phyloP scores from a whole-genome alignment of 1,140 invertebrate species.

The Drosophila kepulauana region DNA sequence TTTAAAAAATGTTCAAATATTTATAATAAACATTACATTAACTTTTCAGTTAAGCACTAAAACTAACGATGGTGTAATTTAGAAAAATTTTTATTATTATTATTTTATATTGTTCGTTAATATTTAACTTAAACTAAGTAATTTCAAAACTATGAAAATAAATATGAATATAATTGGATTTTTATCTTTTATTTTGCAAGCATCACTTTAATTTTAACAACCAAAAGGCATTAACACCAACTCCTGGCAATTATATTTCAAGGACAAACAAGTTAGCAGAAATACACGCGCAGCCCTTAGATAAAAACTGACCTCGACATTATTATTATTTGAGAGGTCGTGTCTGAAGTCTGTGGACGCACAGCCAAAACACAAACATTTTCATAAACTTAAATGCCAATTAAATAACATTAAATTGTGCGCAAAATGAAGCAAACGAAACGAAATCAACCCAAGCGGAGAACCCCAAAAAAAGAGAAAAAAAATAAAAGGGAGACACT shows the following conservation, averaged over 20 bases:
- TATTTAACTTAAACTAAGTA: too few species aligned
- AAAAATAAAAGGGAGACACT: conserved; percentile 29
- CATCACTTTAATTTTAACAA: conserved; percentile 8
- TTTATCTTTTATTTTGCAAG: background rate
- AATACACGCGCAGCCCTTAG: conserved; percentile 11
- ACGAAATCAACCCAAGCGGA: conserved; percentile 37
- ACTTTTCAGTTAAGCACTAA: too few species aligned
- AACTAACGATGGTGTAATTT: too few species aligned
- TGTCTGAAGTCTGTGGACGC: conserved; percentile 12
- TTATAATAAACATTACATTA: too few species aligned
- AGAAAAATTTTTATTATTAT: too few species aligned
- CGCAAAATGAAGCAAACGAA: conserved; percentile 71
- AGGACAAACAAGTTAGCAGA: conserved; percentile 11
- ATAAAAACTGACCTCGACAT: conserved; percentile 60
- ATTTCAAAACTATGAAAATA: too few species aligned
- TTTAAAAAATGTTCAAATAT: too few species aligned
- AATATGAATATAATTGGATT: too few species aligned
- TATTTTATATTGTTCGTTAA: too few species aligned
- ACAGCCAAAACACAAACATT: conserved; percentile 57
- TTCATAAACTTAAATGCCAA: conserved; percentile 80
- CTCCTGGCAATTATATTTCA: conserved; percentile 21
- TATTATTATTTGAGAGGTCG: conserved; percentile 40
- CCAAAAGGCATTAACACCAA: conserved; percentile 20
- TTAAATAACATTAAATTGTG: conserved; percentile 84
- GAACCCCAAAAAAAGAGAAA: conserved; percentile 10